Evolutionary conservation across 2,888 invertebrate species (phyloP), one percentile per base, ranked within the genome.

Genomic region (Lamellibrachia satsuma): DNA sequence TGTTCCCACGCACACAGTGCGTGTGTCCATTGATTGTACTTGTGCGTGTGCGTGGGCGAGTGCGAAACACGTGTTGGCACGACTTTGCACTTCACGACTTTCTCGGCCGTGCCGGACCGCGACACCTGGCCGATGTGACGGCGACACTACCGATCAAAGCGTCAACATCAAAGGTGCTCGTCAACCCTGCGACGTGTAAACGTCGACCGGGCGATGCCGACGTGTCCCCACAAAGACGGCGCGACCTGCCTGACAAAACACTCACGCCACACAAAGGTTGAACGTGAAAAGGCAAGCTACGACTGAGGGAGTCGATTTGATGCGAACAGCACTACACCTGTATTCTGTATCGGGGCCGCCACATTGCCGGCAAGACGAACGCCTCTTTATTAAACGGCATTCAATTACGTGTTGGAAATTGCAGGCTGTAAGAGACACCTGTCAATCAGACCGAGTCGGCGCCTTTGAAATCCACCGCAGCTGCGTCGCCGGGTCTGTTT

Each of bases 301-400:
- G 22, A 22, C 75, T 75, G 75, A 75, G 22, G 75, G 75, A 75
- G 75, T n/a, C 75, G 75, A 75, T 75, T 75, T 22, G 75, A 75
- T 75, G 75, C 75, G 75, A 75, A 75, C 75, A 75, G 15, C 75
- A 15, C 75, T 75, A 75, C 75, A 75, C 75, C 75, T 75, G 75
- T 75, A 75, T 11, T 75, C n/a, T 75, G 75, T 22, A 75, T 6
- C 75, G 22, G 75, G n/a, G 75, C 75, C 75, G 75, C 75, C 75
- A 75, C 75, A n/a, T 75, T 75, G 75, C 75, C 75, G 75, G 75
- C 75, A 15, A 75, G 75, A 75, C 0, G 75, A 22, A 75, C 75
- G 75, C 75, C 75, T 75, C 75, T 75, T 75, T 75, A 75, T 75
- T 75, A 75, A 75, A 75, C 75, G 75, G 75, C 75, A 75, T 75